Evolutionary conservation across 2,797 vertebrate species (phyloP).

Genomic region (Bryconaethiops microstoma): DNA sequence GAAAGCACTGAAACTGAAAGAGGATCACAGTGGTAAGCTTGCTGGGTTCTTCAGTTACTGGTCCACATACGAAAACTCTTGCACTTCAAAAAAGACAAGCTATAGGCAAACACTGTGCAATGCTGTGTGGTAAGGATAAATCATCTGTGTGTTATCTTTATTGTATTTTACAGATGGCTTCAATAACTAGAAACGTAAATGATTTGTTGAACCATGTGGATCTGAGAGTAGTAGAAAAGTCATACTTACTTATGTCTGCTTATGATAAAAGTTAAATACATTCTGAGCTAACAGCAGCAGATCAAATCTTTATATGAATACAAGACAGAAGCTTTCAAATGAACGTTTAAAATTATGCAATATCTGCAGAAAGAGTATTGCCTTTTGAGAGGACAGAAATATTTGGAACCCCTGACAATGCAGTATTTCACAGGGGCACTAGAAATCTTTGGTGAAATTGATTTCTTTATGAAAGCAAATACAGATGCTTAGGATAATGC

Average conservation of each 20-base stretch:
- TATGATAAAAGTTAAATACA: not conserved
- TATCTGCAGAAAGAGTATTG: not conserved
- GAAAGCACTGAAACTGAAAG: too few species aligned
- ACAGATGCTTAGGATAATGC: not conserved
- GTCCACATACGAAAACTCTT: too few species aligned
- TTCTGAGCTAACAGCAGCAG: not conserved
- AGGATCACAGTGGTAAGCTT: too few species aligned
- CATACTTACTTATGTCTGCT: not conserved
- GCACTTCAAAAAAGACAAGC: too few species aligned
- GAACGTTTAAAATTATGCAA: not conserved
- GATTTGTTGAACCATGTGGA: not conserved
- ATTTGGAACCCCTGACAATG: not conserved
- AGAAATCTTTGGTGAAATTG: not conserved
- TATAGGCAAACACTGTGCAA: too few species aligned
- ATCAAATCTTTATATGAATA: not conserved
- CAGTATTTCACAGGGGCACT: not conserved
- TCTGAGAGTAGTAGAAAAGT: not conserved
- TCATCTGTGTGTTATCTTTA: not conserved
- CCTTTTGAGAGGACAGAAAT: not conserved
- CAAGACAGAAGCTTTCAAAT: not conserved
- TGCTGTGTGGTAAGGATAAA: too few species aligned
- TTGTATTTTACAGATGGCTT: not conserved
- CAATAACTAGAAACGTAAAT: too few species aligned
- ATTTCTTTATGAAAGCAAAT: not conserved
- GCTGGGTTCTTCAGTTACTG: too few species aligned